These are phyloP conservation scores for Scaptomyza montana DNA, from an alignment of 1,140 invertebrate species.

Conservation along the genomic window DNA sequence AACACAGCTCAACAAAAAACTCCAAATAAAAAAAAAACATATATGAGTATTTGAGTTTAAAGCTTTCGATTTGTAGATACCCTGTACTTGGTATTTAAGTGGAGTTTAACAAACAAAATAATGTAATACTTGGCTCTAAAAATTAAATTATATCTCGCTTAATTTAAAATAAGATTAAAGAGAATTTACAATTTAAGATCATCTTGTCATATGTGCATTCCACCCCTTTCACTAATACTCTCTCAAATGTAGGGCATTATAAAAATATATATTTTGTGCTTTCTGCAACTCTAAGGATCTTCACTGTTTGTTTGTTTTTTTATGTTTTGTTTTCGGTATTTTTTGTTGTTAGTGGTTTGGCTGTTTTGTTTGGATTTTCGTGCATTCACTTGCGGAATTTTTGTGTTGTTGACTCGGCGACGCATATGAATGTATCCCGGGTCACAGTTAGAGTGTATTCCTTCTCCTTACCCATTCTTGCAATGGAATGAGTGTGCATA, in stretches of 20 bases:
- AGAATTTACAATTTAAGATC: background rate
- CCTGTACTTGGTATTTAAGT: background rate
- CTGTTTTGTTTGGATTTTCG: slow-evolving; percentile 77
- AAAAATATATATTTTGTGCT: slow-evolving; percentile 8
- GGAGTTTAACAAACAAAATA: too few relatives aligned
- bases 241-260: background rate
- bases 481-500: slow-evolving; percentile 54
- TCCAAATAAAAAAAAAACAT: slow-evolving; percentile 53
- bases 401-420: slow-evolving; percentile 76
- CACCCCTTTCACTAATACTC: too few relatives aligned
- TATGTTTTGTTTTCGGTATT: slow-evolving; percentile 8
- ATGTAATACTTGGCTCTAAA: too few relatives aligned
- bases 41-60: background rate
- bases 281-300: slow-evolving; percentile 18
- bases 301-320: slow-evolving; percentile 29
- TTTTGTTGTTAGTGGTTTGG: slow-evolving; percentile 32
- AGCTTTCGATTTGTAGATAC: background rate
- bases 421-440: slow-evolving; percentile 75
- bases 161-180: background rate
- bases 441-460: slow-evolving; percentile 26
- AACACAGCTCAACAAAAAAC: slow-evolving; percentile 63
- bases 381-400: slow-evolving; percentile 81
- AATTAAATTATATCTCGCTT: too few relatives aligned
- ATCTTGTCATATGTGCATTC: background rate
- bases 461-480: background rate